Conservation (phyloP, 92 coral and sea anemone genomes). For the Palythoa grandis region DNA sequence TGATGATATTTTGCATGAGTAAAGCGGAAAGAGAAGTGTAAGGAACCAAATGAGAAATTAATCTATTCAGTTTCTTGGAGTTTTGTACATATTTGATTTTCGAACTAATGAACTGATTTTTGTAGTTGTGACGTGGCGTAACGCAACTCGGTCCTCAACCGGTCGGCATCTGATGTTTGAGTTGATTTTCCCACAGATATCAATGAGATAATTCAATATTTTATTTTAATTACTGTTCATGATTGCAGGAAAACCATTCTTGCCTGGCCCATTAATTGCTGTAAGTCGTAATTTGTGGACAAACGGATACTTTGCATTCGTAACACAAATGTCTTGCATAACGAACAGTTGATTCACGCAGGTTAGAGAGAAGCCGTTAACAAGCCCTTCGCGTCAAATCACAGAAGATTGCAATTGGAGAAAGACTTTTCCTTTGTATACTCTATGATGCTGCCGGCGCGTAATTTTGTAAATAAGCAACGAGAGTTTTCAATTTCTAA, state of each 20-base stretch:
- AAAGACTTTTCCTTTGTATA: neutral
- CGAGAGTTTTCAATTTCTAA: neutral
- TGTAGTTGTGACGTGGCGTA: conserved; percentile 3
- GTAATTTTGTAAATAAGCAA: neutral
- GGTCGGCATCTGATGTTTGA: neutral
- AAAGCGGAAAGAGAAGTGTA: too few species aligned
- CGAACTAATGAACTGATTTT: too few species aligned
- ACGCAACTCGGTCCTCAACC: neutral
- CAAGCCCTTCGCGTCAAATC: neutral
- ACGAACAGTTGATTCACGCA: neutral
- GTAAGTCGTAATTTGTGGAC: neutral
- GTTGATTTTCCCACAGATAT: neutral
- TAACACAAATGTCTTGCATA: neutral
- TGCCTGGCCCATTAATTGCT: neutral
- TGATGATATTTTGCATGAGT: too few species aligned
- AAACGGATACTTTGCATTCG: neutral
- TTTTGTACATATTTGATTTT: neutral
- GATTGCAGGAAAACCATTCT: neutral
- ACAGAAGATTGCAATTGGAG: neutral
- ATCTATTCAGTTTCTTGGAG: neutral
- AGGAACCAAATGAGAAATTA: neutral
- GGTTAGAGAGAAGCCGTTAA: neutral
- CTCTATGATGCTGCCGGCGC: neutral
- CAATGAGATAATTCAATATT: neutral
- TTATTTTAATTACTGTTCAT: neutral